Conservation (phyloP, 2,797 vertebrate species). For the Chloroceryle amazona region DNA sequence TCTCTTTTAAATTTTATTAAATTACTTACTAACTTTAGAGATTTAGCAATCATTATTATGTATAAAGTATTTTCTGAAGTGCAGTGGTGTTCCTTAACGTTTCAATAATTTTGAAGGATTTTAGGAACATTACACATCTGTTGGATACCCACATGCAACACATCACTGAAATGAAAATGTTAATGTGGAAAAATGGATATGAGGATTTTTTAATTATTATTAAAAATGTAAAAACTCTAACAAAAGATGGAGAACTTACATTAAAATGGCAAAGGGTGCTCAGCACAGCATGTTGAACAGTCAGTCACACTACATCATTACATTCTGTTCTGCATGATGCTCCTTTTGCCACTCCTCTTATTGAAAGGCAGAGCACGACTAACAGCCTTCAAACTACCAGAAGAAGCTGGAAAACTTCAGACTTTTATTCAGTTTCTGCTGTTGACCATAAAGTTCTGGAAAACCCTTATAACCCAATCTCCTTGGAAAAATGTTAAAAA, state of each 20-base stretch:
- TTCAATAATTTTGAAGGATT: not conserved
- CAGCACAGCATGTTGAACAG: not conserved
- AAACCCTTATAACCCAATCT: not conserved
- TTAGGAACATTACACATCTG: not conserved
- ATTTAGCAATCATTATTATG: not conserved
- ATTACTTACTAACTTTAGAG: slow-evolving; percentile 6
- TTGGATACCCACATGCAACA: not conserved
- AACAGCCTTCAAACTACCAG: not conserved
- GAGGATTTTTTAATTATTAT: not conserved
- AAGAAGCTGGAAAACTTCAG: not conserved
- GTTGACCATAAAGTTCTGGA: not conserved
- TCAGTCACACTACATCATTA: not conserved
- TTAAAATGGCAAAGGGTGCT: not conserved
- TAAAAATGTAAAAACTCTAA: not conserved
- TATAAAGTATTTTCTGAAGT: not conserved
- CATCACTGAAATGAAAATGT: not conserved
- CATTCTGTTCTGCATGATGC: not conserved
- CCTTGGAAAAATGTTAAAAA: slow-evolving; percentile 7
- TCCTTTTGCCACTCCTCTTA: not conserved
- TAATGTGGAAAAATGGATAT: not conserved
- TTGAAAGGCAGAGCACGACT: not conserved
- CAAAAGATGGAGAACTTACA: not conserved
- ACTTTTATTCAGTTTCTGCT: not conserved
- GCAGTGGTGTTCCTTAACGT: not conserved
- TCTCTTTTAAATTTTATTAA: slow-evolving; percentile 40